phyloP scores from a whole-genome alignment of 2,113 vertebrate genomes.

The Oncorhynchus gorbuscha region DNA sequence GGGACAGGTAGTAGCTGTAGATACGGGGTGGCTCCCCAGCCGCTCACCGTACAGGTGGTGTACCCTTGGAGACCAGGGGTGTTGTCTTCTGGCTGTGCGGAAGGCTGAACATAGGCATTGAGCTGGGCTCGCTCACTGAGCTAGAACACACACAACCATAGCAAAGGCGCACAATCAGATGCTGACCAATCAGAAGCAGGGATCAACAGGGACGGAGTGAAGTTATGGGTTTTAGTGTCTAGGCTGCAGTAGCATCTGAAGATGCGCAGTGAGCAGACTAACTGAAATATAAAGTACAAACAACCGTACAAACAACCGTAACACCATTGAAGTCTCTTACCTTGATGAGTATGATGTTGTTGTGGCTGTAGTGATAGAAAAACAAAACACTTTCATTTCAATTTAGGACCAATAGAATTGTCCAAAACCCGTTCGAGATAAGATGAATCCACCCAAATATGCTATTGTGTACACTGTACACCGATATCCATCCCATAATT shows the following conservation, averaged over 20 bases:
- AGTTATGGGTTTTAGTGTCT: background rate
- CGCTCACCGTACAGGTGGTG: conserved; percentile 69
- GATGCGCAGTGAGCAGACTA: background rate
- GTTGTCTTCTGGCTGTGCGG: conserved; percentile 20
- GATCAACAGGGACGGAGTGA: background rate
- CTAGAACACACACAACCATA: conserved; percentile 51
- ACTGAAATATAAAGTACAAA: background rate
- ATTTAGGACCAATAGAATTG: no score
- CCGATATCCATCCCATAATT: background rate
- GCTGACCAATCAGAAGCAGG: background rate
- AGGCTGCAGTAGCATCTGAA: background rate
- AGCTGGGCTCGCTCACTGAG: conserved; percentile 57
- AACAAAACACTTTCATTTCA: no score
- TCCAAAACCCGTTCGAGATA: background rate
- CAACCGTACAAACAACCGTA: no score
- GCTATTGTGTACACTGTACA: background rate
- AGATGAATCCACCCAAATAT: background rate
- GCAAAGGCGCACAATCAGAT: background rate
- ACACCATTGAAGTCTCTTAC: conserved; percentile 37
- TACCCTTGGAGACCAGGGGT: fast-evolving
- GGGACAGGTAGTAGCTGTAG: conserved; percentile 62
- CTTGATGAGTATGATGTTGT: conserved; percentile 74
- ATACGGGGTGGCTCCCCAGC: conserved; percentile 71
- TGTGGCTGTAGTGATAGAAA: conserved; percentile 45
- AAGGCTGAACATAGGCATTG: conserved; percentile 62